phyloP scores from a whole-genome alignment of 1,140 invertebrate genomes.

The Drosophila willistoni region DNA sequence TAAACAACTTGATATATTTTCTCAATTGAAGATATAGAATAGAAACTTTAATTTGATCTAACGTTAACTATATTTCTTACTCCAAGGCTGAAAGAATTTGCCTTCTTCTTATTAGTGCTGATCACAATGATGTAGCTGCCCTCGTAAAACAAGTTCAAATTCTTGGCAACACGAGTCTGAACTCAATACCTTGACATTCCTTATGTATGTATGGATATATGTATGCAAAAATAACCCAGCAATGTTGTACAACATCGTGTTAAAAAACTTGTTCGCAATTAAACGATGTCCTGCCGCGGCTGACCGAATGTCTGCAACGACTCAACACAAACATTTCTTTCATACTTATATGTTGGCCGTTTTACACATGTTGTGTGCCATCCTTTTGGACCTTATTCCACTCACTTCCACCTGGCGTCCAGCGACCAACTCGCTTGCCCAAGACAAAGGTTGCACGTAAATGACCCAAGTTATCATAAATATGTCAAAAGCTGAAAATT shows the following conservation, averaged over 20 bases:
- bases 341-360: neutral
- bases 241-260: slow-evolving; percentile 81
- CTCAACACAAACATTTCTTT: neutral
- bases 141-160: slow-evolving; percentile 42
- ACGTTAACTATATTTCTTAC: no score
- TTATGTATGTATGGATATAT: slow-evolving; percentile 21
- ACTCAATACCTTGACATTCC: slow-evolving; percentile 32
- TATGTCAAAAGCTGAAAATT: slow-evolving; percentile 83
- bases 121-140: neutral
- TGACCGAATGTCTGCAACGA: slow-evolving; percentile 70
- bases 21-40: no score
- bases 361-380: slow-evolving; percentile 19
- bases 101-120: no score
- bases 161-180: slow-evolving; percentile 54
- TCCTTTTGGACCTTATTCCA: slow-evolving; percentile 34
- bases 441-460: slow-evolving; percentile 83
- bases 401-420: slow-evolving; percentile 76
- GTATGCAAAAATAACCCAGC: slow-evolving; percentile 70
- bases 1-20: no score
- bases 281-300: slow-evolving; percentile 83
- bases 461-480: slow-evolving; percentile 83
- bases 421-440: slow-evolving; percentile 13
- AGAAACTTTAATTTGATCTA: no score
- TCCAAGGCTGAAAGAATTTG: no score
- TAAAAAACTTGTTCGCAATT: slow-evolving; percentile 83